Conservation (phyloP, 2,888 invertebrate species). For the Odiellus spinosus region DNA sequence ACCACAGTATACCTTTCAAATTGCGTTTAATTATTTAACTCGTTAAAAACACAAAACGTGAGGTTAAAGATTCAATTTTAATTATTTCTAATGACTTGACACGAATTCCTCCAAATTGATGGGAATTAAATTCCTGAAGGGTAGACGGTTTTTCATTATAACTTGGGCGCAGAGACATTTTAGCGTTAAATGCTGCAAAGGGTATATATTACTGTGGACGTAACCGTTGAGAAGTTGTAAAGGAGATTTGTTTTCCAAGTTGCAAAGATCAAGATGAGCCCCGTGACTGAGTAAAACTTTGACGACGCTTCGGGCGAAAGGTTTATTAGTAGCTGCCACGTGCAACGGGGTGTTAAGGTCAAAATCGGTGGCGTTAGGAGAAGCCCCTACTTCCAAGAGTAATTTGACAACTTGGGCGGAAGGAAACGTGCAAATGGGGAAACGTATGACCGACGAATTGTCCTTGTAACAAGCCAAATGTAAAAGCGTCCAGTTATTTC, state of each 20-base stretch:
- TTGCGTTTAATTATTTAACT: too few species aligned
- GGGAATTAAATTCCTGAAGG: conserved; percentile 19
- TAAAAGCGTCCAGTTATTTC: conserved; percentile 30
- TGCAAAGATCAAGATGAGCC: conserved; percentile 67
- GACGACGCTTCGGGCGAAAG: conserved; percentile 53
- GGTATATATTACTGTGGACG: conserved; percentile 48
- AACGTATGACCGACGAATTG: conserved; percentile 46
- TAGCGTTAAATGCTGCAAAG: conserved; percentile 58
- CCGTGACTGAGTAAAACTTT: conserved; percentile 57
- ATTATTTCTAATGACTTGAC: background rate
- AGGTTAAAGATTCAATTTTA: too few species aligned
- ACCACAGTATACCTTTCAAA: too few species aligned
- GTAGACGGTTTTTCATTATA: conserved; percentile 35
- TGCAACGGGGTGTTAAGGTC: conserved; percentile 78
- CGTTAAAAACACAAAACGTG: too few species aligned
- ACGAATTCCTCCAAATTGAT: background rate
- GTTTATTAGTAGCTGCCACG: conserved; percentile 53
- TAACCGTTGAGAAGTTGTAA: conserved; percentile 47
- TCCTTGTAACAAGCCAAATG: conserved; percentile 74
- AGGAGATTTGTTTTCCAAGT: conserved; percentile 58
- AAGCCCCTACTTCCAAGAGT: conserved; percentile 63
- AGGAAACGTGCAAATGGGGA: conserved; percentile 54
- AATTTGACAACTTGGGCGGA: conserved; percentile 51
- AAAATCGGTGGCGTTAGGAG: conserved; percentile 59
- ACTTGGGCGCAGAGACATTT: conserved; percentile 72